Conservation (phyloP, 2,888 invertebrate species). For the Aleiodes testaceus region DNA sequence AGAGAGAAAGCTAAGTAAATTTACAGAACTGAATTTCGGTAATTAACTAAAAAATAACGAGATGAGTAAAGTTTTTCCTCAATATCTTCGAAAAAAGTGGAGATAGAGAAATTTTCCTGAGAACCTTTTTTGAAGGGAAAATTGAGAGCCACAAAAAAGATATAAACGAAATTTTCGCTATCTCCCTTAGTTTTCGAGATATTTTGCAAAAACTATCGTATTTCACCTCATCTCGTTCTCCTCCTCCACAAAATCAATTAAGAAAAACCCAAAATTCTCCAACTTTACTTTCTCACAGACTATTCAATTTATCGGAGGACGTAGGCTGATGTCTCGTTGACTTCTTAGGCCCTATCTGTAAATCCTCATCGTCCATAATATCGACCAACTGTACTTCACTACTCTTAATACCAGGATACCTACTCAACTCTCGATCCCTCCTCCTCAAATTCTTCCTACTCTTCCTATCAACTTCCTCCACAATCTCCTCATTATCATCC, state of each 20-base stretch:
- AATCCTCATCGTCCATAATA: slow-evolving; percentile 54
- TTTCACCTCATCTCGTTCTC: too few species aligned
- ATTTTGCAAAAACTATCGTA: too few species aligned
- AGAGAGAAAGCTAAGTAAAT: background rate
- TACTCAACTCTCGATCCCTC: slow-evolving; percentile 20
- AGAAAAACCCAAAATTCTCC: background rate
- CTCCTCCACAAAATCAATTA: background rate
- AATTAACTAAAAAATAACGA: too few species aligned
- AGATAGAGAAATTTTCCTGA: too few species aligned
- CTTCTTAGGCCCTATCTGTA: slow-evolving; percentile 56
- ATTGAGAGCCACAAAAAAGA: too few species aligned
- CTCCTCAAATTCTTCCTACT: slow-evolving; percentile 32
- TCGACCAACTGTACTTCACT: slow-evolving; percentile 53
- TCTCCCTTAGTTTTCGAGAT: too few species aligned
- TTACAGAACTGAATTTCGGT: background rate
- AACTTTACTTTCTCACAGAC: slow-evolving; percentile 8
- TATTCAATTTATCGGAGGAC: slow-evolving; percentile 57
- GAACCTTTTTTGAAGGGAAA: too few species aligned
- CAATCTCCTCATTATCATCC: slow-evolving; percentile 60
- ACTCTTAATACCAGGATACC: slow-evolving; percentile 44
- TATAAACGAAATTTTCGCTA: too few species aligned
- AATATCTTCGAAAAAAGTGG: too few species aligned
- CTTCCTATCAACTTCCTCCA: slow-evolving; percentile 4
- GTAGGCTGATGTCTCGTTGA: slow-evolving; percentile 45
- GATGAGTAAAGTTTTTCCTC: too few species aligned